These are phyloP conservation scores for Mobula hypostoma DNA, from an alignment of 2,113 vertebrate genomes.

Conservation along the genomic window DNA sequence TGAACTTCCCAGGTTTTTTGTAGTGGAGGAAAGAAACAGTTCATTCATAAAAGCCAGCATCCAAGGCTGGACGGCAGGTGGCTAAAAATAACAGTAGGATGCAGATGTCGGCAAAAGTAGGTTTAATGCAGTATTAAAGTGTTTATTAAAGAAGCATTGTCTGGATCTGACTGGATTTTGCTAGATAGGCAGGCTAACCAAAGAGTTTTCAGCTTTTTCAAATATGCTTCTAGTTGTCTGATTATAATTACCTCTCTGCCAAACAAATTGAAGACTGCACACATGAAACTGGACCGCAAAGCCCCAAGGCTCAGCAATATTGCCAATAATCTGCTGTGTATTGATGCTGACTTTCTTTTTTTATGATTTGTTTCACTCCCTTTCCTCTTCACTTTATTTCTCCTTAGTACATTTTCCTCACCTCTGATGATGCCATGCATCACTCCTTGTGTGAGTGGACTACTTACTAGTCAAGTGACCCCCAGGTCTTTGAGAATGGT, in stretches of 20 bases:
- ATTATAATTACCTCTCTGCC: neutral
- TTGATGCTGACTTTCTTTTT: neutral
- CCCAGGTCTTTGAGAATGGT: neutral
- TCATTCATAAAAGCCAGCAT: slow-evolving; percentile 42
- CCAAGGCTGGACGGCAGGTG: slow-evolving; percentile 50
- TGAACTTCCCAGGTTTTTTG: slow-evolving; percentile 40
- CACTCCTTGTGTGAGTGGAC: neutral
- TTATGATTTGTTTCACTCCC: neutral
- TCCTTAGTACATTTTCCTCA: neutral
- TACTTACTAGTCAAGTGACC: too few relatives aligned
- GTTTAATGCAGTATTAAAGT: slow-evolving; percentile 27
- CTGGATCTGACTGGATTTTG: neutral
- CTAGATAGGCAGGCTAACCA: neutral
- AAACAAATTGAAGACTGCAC: neutral
- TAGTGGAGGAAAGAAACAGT: slow-evolving; percentile 18
- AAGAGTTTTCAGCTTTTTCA: slow-evolving; percentile 1
- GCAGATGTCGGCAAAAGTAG: slow-evolving; percentile 44
- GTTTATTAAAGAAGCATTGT: slow-evolving; percentile 32
- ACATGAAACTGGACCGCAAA: neutral
- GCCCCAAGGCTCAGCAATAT: neutral
- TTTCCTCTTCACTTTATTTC: neutral
- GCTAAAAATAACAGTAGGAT: slow-evolving; percentile 52
- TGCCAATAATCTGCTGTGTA: neutral
- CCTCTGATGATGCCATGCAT: neutral
- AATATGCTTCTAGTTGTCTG: neutral